phyloP scores from a whole-genome alignment of 2,888 invertebrate genomes.

The Sarcophaga carnaria region DNA sequence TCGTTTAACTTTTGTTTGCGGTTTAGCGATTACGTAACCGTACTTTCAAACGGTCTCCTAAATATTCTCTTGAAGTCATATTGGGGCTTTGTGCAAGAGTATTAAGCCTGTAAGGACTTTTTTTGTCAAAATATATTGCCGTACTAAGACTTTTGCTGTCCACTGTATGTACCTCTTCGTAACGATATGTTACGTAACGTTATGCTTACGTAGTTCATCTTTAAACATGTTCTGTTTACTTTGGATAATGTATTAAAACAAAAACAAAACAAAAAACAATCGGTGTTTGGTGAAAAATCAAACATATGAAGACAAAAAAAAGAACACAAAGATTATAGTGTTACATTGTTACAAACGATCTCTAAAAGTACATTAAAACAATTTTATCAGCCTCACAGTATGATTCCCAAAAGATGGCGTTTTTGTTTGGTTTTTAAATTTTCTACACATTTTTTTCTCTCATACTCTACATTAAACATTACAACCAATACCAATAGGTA shows the following conservation, averaged over 20 bases:
- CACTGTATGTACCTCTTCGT: constrained; percentile 13
- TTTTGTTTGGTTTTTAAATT: not conserved
- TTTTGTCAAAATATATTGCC: too few relatives aligned
- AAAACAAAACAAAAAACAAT: not conserved
- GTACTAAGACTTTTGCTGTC: too few relatives aligned
- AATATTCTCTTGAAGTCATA: too few relatives aligned
- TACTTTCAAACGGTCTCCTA: too few relatives aligned
- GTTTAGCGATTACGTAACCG: too few relatives aligned
- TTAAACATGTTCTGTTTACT: constrained; percentile 52
- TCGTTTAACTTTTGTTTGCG: too few relatives aligned
- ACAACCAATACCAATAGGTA: constrained; percentile 23
- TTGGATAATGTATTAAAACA: constrained; percentile 51
- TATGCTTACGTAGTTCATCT: constrained; percentile 58
- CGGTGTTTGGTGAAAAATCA: too few relatives aligned
- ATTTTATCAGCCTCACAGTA: constrained; percentile 77
- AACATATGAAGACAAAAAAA: not conserved
- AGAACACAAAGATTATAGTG: constrained; percentile 19
- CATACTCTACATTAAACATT: not conserved
- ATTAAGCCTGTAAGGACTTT: too few relatives aligned
- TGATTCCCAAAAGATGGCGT: constrained; percentile 77
- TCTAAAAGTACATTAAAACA: constrained; percentile 78
- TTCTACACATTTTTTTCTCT: not conserved
- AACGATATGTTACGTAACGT: not conserved
- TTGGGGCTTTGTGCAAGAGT: too few relatives aligned
- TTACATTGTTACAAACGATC: constrained; percentile 77